Evolutionary conservation across 2,888 invertebrate species (phyloP), one percentile per base, ranked within the genome.

Genomic region (Eugnorisma glareosa): DNA sequence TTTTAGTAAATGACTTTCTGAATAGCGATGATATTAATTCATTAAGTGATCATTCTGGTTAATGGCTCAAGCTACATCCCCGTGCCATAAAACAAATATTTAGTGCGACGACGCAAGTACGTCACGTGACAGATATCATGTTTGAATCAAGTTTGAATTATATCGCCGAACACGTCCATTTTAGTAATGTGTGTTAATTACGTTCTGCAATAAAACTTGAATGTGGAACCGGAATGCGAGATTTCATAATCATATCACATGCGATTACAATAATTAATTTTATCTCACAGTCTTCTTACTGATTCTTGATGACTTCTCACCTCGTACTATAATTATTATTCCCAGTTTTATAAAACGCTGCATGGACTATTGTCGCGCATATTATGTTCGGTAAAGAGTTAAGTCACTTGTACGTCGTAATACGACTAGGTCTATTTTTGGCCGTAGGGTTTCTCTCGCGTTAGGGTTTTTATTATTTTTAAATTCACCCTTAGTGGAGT

Each of bases 71-170:
- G 86, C 81, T 86, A 85, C 79, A 82, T 63, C 57, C 61, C 51
- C 73, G 81, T 86, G 77, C 82, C 75, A 83, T 69, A 82, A 85
- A 86, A 82, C 87, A 89, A 87, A 89, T 80, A 86, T 67, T 73
- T 82, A 54, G 24, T 37, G n/a, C 31, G 10, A 59, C 82, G 57
- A 40, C 57, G 45, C 31, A 75, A 85, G 90, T 87, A 90, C 91
- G 90, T 91, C 90, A 72, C 74, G 79, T 83, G 88, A 86, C 84
- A 83, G 89, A 88, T 91, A 90, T 87, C 75, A 87, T 80, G 79
- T 45, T 78, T 81, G 73, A 79, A 90, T 87, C 75, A 87, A 80
- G 79, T 45, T 78, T 81, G 73, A 79, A 83, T 85, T 84, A 87
- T 87, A 88, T 85, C 86, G 83, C 81, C 83, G 76, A 88, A 87